Evolutionary conservation across 2,113 vertebrate genomes (phyloP).

Genomic region (Dromiciops gliroides): DNA sequence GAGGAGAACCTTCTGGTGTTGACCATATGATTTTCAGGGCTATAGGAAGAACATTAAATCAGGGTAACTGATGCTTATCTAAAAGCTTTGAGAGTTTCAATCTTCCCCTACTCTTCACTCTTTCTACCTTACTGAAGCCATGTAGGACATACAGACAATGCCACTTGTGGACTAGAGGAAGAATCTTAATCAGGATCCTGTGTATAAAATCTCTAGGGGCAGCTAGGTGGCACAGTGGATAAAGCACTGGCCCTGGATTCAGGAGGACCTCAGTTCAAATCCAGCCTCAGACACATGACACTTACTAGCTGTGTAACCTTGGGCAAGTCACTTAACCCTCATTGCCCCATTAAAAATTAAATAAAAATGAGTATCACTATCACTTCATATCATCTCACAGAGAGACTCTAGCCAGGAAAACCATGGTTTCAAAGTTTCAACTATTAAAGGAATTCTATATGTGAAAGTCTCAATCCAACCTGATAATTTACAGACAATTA

Average conservation of each 20-base stretch:
- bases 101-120: background rate
- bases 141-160: background rate
- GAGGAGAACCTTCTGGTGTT: background rate
- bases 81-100: background rate
- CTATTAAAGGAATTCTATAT: background rate
- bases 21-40: background rate
- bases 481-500: background rate
- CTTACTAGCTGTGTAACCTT: no score
- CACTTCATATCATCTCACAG: background rate
- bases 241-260: no score
- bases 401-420: background rate
- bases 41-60: background rate
- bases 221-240: no score
- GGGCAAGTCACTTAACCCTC: no score
- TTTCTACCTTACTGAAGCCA: background rate
- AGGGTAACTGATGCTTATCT: background rate
- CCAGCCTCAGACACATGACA: no score
- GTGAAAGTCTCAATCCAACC: background rate
- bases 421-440: background rate
- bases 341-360: no score
- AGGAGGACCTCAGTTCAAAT: no score
- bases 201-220: no score
- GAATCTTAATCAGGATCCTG: background rate
- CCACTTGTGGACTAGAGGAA: background rate
- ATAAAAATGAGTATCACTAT: background rate